Percentiles rank a stretch among this genome's conserved stretches.
phyloP scores from a whole-genome alignment of 2,888 invertebrate genomes.

The Dicyrtoma fusca region DNA sequence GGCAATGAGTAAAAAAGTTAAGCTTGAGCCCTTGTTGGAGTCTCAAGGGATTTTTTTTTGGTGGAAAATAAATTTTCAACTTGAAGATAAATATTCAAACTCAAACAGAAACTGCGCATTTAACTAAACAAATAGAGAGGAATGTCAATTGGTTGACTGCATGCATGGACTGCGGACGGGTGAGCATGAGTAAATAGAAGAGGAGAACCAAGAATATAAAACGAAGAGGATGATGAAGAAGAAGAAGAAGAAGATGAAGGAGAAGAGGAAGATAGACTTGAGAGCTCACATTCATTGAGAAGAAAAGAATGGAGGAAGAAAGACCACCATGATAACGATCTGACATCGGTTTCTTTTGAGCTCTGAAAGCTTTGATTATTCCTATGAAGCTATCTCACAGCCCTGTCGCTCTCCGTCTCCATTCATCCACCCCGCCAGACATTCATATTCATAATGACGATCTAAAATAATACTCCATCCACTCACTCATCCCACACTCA shows the following conservation, averaged over 20 bases:
- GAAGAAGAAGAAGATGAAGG: no score
- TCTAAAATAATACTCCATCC: background rate
- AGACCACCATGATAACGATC: conserved; percentile 45
- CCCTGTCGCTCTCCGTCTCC: conserved; percentile 8
- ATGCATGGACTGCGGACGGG: conserved; percentile 6
- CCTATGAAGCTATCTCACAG: conserved; percentile 27
- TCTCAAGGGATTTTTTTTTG: background rate
- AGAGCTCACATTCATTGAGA: background rate
- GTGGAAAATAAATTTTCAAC: background rate
- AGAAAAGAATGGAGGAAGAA: conserved; percentile 19
- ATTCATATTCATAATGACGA: background rate
- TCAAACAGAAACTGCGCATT: conserved; percentile 19
- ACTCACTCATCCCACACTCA: conserved; percentile 2
- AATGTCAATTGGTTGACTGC: conserved; percentile 11
- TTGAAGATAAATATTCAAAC: conserved; percentile 20
- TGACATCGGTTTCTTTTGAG: conserved; percentile 47
- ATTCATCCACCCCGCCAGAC: conserved; percentile 3
- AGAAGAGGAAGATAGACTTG: no score
- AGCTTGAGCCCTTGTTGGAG: background rate
- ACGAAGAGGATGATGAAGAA: no score
- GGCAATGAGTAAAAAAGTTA: background rate
- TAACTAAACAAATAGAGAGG: conserved; percentile 14
- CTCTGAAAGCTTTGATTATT: conserved; percentile 40
- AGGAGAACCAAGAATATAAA: no score
- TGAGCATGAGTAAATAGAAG: no score